phyloP scores from a whole-genome alignment of 2,113 vertebrate species.

The Bufo gargarizans region DNA sequence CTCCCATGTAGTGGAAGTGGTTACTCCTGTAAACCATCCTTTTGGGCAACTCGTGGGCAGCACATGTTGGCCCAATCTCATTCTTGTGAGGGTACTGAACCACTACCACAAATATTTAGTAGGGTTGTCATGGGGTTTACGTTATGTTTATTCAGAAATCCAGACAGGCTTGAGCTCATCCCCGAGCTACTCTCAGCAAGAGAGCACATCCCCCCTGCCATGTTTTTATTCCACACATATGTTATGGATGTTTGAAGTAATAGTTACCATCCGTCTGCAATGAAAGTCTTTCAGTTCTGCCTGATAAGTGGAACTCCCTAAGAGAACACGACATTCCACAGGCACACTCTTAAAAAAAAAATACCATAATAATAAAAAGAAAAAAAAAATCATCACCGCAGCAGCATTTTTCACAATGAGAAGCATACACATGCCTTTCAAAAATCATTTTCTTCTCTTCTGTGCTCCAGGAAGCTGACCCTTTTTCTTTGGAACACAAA shows the following conservation, averaged over 20 bases:
- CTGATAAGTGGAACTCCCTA: constrained; percentile 52
- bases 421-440: constrained; percentile 66
- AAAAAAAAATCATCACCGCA: constrained; percentile 60
- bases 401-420: constrained; percentile 62
- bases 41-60: constrained; percentile 8
- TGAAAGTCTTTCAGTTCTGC: constrained; percentile 40
- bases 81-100: constrained; percentile 15
- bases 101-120: constrained; percentile 38
- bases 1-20: not conserved
- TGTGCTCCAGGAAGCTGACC: constrained; percentile 71
- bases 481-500: constrained; percentile 72
- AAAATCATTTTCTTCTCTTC: constrained; percentile 66
- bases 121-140: constrained; percentile 38
- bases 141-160: constrained; percentile 46
- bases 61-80: not conserved
- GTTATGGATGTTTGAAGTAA: constrained; percentile 67
- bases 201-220: constrained; percentile 58
- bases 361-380: not conserved
- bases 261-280: constrained; percentile 61
- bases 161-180: constrained; percentile 22
- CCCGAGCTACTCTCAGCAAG: constrained; percentile 58
- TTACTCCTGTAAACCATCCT: not conserved
- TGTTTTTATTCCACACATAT: constrained; percentile 69
- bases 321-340: constrained; percentile 48
- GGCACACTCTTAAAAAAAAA: constrained; percentile 5